phyloP scores from a whole-genome alignment of 2,797 vertebrate genomes.

The Serranus cabrilla region DNA sequence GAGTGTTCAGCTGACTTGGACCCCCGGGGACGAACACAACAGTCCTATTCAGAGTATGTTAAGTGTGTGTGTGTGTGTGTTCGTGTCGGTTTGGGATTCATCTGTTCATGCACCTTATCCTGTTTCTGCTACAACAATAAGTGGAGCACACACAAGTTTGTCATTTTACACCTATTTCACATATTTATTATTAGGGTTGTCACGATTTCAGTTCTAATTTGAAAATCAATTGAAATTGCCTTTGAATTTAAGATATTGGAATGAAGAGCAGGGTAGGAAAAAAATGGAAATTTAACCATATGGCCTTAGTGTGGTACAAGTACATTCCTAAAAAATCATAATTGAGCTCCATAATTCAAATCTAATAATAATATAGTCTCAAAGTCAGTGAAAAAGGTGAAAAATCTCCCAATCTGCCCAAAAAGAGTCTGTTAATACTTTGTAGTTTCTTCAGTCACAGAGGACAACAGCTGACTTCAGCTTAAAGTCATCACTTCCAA shows the following conservation, averaged over 20 bases:
- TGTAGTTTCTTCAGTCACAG: not conserved
- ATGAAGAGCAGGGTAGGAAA: too few relatives aligned
- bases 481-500: not conserved
- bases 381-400: not conserved
- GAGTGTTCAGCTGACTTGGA: slow-evolving; percentile 94
- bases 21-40: slow-evolving; percentile 94
- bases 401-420: not conserved
- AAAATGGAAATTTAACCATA: too few relatives aligned
- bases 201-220: too few relatives aligned
- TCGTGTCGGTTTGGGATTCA: not conserved
- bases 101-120: not conserved
- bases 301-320: too few relatives aligned
- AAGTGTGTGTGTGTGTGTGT: slow-evolving; percentile 10
- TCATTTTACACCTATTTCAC: not conserved
- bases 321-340: not conserved
- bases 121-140: not conserved
- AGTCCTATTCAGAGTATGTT: slow-evolving; percentile 93
- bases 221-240: too few relatives aligned
- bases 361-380: not conserved
- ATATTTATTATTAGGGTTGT: too few relatives aligned
- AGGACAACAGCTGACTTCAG: not conserved
- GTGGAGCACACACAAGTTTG: not conserved
- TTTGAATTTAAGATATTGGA: too few relatives aligned
- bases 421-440: not conserved
- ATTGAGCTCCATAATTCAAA: not conserved